Conservation (phyloP, 1,140 invertebrate species). For the Oncopodura yosiiana region DNA sequence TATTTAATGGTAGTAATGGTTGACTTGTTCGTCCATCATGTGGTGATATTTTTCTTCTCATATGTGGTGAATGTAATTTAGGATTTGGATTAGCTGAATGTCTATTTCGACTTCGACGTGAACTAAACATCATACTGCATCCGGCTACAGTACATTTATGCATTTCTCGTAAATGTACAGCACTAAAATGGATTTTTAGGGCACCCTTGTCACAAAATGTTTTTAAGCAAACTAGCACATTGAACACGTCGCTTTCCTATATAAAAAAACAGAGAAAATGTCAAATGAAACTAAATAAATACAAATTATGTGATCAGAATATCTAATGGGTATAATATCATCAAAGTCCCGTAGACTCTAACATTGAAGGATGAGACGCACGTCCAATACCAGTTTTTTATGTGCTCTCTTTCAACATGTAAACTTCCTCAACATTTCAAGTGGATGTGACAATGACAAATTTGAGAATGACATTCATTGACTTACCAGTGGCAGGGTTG, state of each 20-base stretch:
- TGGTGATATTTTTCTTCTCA: constrained; percentile 81
- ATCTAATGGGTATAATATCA: no score
- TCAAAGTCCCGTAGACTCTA: no score
- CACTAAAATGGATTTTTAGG: constrained; percentile 98
- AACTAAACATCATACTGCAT: constrained; percentile 98
- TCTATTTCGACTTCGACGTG: constrained; percentile 79
- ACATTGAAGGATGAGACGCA: constrained; percentile 50
- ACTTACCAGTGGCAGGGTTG: constrained; percentile 69
- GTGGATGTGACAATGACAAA: not conserved
- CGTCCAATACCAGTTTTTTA: not conserved
- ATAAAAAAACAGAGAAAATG: no score
- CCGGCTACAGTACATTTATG: constrained; percentile 97
- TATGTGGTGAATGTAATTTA: constrained; percentile 90
- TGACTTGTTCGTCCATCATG: constrained; percentile 69
- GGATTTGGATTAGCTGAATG: constrained; percentile 98
- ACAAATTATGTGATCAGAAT: no score
- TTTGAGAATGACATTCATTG: not conserved
- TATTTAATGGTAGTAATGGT: constrained; percentile 6
- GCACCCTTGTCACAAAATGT: constrained; percentile 99
- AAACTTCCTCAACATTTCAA: not conserved
- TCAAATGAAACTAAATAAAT: no score
- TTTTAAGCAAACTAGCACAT: constrained; percentile 94
- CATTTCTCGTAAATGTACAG: constrained; percentile 97
- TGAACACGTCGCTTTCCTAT: constrained; percentile 94
- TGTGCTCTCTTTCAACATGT: not conserved